Evolutionary conservation across 2,113 vertebrate genomes (phyloP).

Genomic region (Ursus arctos): DNA sequence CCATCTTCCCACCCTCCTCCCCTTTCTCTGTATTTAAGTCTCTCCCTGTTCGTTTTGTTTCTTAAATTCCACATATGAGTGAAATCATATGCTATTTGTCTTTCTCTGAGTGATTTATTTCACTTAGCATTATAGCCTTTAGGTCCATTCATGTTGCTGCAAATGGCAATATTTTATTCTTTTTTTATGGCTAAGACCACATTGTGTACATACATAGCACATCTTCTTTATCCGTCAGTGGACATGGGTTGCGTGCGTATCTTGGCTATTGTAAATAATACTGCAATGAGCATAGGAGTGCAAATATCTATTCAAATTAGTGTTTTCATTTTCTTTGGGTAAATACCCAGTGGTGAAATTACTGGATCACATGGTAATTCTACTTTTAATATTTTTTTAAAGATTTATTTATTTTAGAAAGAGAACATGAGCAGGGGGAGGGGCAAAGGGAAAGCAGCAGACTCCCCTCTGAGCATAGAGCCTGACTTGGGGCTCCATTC

Average conservation of each 20-base stretch:
- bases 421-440: no score
- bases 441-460: no score
- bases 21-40: background rate
- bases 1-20: background rate
- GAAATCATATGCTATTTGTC: background rate
- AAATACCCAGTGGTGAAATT: background rate
- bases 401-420: no score
- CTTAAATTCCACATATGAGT: background rate
- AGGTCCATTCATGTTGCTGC: background rate
- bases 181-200: background rate
- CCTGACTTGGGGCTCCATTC: no score
- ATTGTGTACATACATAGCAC: background rate
- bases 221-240: background rate
- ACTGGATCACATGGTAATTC: background rate
- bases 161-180: background rate
- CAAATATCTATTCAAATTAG: background rate
- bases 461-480: no score
- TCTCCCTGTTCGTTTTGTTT: background rate
- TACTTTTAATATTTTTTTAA: background rate
- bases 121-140: background rate
- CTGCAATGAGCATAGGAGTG: background rate
- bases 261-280: background rate
- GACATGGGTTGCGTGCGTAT: background rate
- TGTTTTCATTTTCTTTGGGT: background rate
- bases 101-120: background rate